Conservation (phyloP, 2,888 invertebrate genomes). For the Spisula solida region DNA sequence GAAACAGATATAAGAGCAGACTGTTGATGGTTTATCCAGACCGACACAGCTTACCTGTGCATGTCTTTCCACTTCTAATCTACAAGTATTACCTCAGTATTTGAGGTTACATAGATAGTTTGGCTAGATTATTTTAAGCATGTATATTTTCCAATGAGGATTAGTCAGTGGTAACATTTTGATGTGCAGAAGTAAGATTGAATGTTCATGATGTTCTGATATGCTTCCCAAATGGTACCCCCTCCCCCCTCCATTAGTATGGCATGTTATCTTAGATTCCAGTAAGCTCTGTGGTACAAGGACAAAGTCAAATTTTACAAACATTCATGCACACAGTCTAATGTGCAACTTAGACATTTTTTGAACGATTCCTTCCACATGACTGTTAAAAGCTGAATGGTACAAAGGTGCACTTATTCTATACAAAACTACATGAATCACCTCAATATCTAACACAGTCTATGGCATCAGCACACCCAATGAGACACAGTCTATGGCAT, state of each 20-base stretch:
- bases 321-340: too few relatives aligned
- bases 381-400: too few relatives aligned
- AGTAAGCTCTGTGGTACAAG: too few relatives aligned
- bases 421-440: neutral
- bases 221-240: neutral
- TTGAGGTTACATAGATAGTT: constrained; percentile 22
- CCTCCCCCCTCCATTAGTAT: neutral
- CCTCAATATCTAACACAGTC: neutral
- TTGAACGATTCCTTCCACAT: too few relatives aligned
- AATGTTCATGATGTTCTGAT: neutral
- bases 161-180: constrained; percentile 13
- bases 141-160: constrained; percentile 10
- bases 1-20: neutral
- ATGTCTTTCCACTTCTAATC: constrained; percentile 14
- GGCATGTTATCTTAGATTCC: too few relatives aligned
- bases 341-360: too few relatives aligned
- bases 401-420: neutral
- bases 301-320: too few relatives aligned
- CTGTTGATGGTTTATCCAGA: constrained; percentile 16
- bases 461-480: neutral
- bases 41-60: constrained; percentile 21
- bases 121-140: constrained; percentile 18
- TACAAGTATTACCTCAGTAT: constrained; percentile 3
- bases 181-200: neutral
- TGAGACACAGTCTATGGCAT: neutral